These are phyloP conservation scores for Lepisosteus osseus DNA, from an alignment of 2,113 vertebrate species.

Conservation along the genomic window DNA sequence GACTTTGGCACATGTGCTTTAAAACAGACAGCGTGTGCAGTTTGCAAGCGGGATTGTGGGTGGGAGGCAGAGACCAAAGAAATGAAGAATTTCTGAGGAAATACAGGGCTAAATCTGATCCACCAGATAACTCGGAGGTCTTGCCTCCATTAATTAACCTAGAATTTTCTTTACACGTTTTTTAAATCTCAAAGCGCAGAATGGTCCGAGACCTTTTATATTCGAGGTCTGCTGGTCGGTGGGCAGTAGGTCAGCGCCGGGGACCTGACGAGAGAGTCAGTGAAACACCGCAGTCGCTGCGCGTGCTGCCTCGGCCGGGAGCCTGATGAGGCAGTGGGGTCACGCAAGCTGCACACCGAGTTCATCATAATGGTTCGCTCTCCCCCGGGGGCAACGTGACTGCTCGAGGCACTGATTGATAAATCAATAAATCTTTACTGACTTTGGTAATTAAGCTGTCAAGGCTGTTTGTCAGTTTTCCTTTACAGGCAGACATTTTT, in stretches of 20 bases:
- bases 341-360: constrained; percentile 47
- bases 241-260: constrained; percentile 3
- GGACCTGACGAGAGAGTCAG: constrained; percentile 22
- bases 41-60: too few species aligned
- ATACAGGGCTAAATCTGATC: too few species aligned
- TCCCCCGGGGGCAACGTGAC: constrained; percentile 72
- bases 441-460: constrained; percentile 92
- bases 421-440: constrained; percentile 97
- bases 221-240: constrained; percentile 6
- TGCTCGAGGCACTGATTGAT: constrained; percentile 84
- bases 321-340: constrained; percentile 47
- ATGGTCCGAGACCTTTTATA: too few species aligned
- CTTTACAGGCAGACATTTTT: constrained; percentile 69
- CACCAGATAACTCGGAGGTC: too few species aligned
- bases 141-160: too few species aligned
- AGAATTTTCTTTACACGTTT: too few species aligned
- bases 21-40: too few species aligned
- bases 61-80: too few species aligned
- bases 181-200: too few species aligned
- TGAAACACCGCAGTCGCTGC: constrained; percentile 40
- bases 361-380: constrained; percentile 79
- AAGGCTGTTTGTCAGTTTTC: constrained; percentile 71
- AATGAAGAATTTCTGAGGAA: too few species aligned
- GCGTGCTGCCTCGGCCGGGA: constrained; percentile 36
- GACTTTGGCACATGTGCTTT: too few species aligned